phyloP scores from a whole-genome alignment of 2,888 invertebrate species.

The Hypercompe scribonia region DNA sequence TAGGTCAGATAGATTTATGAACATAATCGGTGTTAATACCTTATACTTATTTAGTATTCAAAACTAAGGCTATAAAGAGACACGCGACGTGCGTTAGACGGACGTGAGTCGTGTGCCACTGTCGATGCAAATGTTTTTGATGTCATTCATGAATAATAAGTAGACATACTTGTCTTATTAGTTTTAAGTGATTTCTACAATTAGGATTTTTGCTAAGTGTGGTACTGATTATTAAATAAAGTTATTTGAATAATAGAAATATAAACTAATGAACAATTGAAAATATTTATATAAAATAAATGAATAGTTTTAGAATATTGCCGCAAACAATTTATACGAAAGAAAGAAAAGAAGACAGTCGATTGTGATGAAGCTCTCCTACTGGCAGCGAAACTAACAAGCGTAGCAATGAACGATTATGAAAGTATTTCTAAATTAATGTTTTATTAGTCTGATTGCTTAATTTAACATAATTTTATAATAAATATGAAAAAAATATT shows the following conservation, averaged over 20 bases:
- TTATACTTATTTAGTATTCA: slow-evolving; percentile 64
- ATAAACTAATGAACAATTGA: background rate
- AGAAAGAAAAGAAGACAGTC: background rate
- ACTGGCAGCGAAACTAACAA: slow-evolving; percentile 45
- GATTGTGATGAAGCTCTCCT: background rate
- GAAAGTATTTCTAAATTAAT: slow-evolving; percentile 38
- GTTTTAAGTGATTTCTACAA: slow-evolving; percentile 58
- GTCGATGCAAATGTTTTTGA: slow-evolving; percentile 65
- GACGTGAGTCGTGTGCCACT: slow-evolving; percentile 83
- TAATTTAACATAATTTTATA: slow-evolving; percentile 1
- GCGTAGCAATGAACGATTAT: slow-evolving; percentile 55
- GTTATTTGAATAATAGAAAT: background rate
- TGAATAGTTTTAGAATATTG: background rate
- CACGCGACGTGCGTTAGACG: slow-evolving; percentile 45
- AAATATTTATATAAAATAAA: background rate
- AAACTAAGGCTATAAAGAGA: slow-evolving; percentile 54
- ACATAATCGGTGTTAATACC: slow-evolving; percentile 20
- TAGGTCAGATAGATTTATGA: slow-evolving; percentile 8
- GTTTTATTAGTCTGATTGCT: slow-evolving; percentile 25
- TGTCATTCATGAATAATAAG: slow-evolving; percentile 68
- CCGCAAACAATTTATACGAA: slow-evolving; percentile 15
- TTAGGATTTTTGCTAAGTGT: slow-evolving; percentile 30
- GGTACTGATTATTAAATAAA: background rate
- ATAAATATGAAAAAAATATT: background rate
- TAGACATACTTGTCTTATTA: slow-evolving; percentile 38